Evolutionary conservation across 2,113 vertebrate species (phyloP).

Genomic region (Zingel zingel): DNA sequence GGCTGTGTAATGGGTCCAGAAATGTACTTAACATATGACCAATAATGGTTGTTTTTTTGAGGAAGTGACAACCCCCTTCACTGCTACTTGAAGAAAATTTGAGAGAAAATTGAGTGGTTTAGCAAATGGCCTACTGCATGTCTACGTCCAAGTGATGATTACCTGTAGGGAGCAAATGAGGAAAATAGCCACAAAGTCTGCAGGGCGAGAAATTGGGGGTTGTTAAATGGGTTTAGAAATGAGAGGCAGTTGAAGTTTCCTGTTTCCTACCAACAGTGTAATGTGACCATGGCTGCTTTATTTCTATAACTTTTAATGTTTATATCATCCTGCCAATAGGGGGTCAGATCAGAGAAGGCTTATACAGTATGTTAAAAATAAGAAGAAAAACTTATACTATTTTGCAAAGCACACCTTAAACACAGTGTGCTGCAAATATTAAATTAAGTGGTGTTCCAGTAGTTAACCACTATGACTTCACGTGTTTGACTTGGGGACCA

Average conservation of each 20-base stretch:
- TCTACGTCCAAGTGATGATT: not conserved
- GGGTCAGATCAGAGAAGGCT: not conserved
- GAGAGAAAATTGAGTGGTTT: no score
- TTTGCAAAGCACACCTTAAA: not conserved
- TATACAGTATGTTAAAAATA: not conserved
- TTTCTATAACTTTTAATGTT: not conserved
- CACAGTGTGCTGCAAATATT: not conserved
- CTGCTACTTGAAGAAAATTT: not conserved
- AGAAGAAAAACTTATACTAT: not conserved
- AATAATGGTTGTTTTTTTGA: not conserved
- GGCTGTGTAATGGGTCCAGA: not conserved
- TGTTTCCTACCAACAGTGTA: not conserved
- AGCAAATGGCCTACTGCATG: not conserved
- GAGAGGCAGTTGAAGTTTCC: not conserved
- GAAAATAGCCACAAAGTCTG: no score
- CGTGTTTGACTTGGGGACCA: conserved; percentile 44
- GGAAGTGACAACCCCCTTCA: not conserved
- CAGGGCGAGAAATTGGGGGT: no score
- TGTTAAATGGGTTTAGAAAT: no score
- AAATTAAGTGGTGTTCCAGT: not conserved
- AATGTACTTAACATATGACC: not conserved
- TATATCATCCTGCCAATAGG: not conserved
- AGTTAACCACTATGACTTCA: conserved; percentile 46
- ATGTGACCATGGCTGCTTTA: not conserved
- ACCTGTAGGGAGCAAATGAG: no score